These are phyloP conservation scores for Gorsachius magnificus DNA, from an alignment of 2,797 vertebrate species.

Conservation along the genomic window DNA sequence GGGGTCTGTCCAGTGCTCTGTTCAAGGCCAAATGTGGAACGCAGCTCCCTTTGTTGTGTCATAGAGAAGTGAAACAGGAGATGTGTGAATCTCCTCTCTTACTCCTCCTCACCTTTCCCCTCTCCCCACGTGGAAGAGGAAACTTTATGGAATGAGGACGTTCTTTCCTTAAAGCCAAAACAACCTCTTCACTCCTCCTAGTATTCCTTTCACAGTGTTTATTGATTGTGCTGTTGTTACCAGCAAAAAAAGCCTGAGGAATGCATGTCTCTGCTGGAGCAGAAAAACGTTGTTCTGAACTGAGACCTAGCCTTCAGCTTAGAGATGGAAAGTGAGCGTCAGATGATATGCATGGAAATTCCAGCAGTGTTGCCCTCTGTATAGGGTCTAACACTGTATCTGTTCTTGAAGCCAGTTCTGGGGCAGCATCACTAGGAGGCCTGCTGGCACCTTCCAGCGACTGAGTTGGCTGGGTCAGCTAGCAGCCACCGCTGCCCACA, in stretches of 20 bases:
- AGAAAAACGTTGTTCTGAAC: neutral
- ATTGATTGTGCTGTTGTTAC: neutral
- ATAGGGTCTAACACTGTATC: neutral
- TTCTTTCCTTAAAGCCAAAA: neutral
- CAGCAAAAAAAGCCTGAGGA: neutral
- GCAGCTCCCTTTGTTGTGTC: accelerated
- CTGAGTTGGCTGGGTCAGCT: neutral
- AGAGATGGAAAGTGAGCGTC: neutral
- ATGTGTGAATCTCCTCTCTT: neutral
- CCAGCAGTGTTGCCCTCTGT: neutral
- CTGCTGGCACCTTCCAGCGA: neutral
- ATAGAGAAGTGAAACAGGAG: neutral
- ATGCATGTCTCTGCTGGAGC: neutral
- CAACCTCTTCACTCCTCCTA: neutral
- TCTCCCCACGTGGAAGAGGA: neutral
- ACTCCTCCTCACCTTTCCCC: neutral
- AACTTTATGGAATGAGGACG: neutral
- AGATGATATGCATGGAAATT: neutral
- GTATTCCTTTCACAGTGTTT: neutral
- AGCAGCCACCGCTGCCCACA: neutral
- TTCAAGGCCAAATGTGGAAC: neutral
- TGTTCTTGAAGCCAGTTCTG: neutral
- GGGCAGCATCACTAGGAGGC: neutral
- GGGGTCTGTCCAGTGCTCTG: accelerated
- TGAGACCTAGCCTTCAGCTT: neutral